Conservation (phyloP, 2,113 vertebrate genomes). For the Grantiella picta region DNA sequence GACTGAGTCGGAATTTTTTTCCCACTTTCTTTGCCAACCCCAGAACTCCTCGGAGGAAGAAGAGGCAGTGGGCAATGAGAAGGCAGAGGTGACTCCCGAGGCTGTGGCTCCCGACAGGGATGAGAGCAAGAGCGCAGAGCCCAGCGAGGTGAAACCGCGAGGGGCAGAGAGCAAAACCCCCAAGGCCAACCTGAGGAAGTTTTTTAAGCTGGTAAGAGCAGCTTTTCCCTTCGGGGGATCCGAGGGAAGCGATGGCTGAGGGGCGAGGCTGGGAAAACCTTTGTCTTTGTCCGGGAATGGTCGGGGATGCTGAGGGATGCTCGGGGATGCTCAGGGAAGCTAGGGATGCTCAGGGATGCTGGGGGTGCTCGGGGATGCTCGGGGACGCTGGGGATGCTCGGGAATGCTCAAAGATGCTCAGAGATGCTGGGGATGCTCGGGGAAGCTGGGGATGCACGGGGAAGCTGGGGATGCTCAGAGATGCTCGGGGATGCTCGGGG, state of each 20-base stretch:
- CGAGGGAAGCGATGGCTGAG: neutral
- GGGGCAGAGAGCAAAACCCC: slow-evolving; percentile 59
- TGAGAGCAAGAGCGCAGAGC: neutral
- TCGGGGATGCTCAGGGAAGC: no score
- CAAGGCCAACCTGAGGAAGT: slow-evolving; percentile 69
- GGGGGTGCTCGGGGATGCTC: neutral
- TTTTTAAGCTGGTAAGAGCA: slow-evolving; percentile 78
- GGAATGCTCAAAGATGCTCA: no score
- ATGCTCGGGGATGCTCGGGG: no score
- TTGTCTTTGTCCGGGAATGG: neutral
- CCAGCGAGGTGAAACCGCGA: slow-evolving; percentile 3
- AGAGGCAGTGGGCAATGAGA: slow-evolving; percentile 38
- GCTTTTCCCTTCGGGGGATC: neutral
- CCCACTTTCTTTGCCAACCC: neutral
- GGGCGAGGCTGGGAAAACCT: neutral
- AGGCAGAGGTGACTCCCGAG: neutral
- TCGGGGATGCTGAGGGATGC: no score
- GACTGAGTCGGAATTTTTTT: neutral
- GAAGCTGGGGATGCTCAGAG: fast-evolving
- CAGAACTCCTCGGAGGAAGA: slow-evolving; percentile 68
- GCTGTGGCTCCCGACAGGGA: slow-evolving; percentile 28
- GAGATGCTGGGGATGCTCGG: no score
- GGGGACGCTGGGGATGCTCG: no score
- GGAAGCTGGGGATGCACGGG: no score
- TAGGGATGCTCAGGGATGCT: no score